Evolutionary conservation across 2,888 invertebrate genomes (phyloP), one percentile per base, ranked within the genome.

Genomic region (Caradrina clavipalpis): DNA sequence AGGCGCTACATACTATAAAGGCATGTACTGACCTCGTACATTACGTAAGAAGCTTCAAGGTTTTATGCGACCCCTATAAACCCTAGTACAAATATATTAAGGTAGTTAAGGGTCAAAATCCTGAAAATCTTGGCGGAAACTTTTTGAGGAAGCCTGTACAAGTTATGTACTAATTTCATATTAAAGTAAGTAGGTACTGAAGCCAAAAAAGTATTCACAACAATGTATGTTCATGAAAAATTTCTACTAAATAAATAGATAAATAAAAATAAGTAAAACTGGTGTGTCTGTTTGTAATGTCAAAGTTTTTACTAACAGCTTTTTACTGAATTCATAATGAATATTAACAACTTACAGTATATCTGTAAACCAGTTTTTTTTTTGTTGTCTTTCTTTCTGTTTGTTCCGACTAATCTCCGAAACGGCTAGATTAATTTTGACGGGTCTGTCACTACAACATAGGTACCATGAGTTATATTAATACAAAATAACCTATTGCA

Each of bases 21-120:
- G 42, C 49, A 58, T 75, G 51, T 74, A 55, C 64, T 63, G 45
- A 31, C 78, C 47, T 45, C 45, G 35, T 45, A 50, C 45, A 11
- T 61, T 70, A 73, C 69, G 35, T 69, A 55, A 50, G 51, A 70
- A 57, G 31, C 47, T 70, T 21, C 47, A 35, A 57, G 47, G 35
- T 69, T 73, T 53, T 60, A 61, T 42, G 51, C 8, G 19, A 57
- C 77, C 56, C 19, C 15, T 56, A 77, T 62, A 70, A 70, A 70
- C 59, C 39, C 55, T 56, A 51, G 10, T 10, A n/a, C 64, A 61
- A n/a, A 65, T 19, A 66, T 15, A 39, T 50, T 17, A 26, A 21
- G 11, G 26, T 39, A 21, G 6, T 17, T 26, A 39, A 39, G 22
- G 31, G 6, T 49, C 21, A 59, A 54, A 68, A 35, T 17, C 19